Evolutionary conservation across 2,113 vertebrate species (phyloP).

Genomic region (Gulo gulo): DNA sequence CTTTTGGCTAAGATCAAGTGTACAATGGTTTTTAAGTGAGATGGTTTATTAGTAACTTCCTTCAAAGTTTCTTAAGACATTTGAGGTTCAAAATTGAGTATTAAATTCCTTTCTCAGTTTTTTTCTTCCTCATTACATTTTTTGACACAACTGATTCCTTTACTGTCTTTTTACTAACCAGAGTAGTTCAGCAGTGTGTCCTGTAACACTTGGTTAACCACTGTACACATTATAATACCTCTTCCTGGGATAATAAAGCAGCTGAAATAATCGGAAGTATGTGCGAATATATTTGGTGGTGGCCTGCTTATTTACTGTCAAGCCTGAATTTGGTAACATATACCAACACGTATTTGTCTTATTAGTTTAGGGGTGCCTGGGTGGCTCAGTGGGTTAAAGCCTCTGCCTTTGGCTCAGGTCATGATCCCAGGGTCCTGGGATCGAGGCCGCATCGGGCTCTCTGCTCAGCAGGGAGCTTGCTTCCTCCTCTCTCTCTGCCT

Average conservation of each 20-base stretch:
- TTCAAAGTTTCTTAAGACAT: slow-evolving; percentile 15
- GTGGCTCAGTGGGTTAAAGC: no score
- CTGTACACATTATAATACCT: neutral
- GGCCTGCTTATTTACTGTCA: neutral
- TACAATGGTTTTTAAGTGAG: neutral
- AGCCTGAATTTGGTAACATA: neutral
- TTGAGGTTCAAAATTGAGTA: slow-evolving; percentile 33
- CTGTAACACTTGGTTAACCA: neutral
- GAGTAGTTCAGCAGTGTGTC: neutral
- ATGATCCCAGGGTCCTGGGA: no score
- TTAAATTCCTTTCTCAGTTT: neutral
- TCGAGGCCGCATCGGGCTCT: no score
- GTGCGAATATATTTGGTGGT: neutral
- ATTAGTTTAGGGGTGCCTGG: neutral
- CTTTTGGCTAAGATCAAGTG: no score
- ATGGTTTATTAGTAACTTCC: neutral
- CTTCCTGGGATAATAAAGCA: neutral
- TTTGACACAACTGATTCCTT: neutral
- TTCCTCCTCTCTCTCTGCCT: no score
- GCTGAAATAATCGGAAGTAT: neutral
- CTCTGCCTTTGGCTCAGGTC: no score
- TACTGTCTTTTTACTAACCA: slow-evolving; percentile 29
- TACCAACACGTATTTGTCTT: neutral
- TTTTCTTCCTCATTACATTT: slow-evolving; percentile 36
- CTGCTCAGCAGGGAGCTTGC: no score